Evolutionary conservation across 1,140 invertebrate species (phyloP), one percentile per base, ranked within the genome.

Genomic region (Coptotermes formosanus): DNA sequence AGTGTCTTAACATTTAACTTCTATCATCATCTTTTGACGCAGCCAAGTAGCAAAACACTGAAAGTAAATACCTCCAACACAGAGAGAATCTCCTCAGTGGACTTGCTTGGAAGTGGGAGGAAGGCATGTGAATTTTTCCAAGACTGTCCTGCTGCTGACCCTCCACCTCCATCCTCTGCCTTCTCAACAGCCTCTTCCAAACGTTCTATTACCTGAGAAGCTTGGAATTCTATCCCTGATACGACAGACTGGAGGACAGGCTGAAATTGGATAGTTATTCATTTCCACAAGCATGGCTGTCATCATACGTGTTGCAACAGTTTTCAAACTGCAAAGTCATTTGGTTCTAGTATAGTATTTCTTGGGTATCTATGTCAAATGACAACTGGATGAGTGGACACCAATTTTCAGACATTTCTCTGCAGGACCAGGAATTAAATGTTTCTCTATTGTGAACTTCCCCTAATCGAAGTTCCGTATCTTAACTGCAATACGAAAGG

Each of bases 171-270:
- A 84, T 92, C 92, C 55, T 92, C 91, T 84, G 92, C 91, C 8
- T 89, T 91, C 85, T 91, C 93, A 0, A 93, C 92, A 19, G 93
- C 93, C 64, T 94, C 93, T 89, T 95, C 94, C 52, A 95, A 89
- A 84, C 93, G 91, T 84, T 92, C 93, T 87, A 94, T 94, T 87
- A 94, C 93, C 89, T 94, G 92, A 11, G 94, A 94, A 48, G 94
- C 94, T 90, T 94, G 94, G 89, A 94, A 94, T 89, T 94, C 93
- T 87, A 95, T 90, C 81, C 92, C 92, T 82, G 90, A 91, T 84
- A 94, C 89, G 75, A 88, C 38, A 19, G 86, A 82, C 59, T 83
- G 32, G 21, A 21, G 19, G 21, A 8, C 43, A 30, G 83, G 32
- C 86, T 86, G 83, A 21, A 83, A 86, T 21, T 64, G n/a, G 59